phyloP scores from a whole-genome alignment of 2,113 vertebrate species.

The Danionella cerebrum region DNA sequence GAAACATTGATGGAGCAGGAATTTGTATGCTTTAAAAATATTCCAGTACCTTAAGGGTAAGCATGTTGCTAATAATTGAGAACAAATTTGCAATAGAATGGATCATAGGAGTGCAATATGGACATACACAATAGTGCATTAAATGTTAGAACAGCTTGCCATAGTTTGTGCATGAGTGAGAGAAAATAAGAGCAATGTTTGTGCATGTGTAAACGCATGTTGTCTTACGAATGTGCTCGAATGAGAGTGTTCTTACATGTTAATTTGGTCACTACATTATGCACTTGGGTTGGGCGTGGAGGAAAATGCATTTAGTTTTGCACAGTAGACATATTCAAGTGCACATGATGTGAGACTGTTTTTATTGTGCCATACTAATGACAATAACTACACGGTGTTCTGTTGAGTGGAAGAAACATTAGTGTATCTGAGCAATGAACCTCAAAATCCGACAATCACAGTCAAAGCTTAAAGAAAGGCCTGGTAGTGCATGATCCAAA shows the following conservation, averaged over 20 bases:
- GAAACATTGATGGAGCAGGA: too few species aligned
- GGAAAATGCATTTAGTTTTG: conserved; percentile 33
- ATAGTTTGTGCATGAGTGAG: neutral
- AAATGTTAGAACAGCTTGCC: too few species aligned
- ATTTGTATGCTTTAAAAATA: too few species aligned
- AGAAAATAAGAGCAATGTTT: neutral
- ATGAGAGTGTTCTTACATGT: conserved; percentile 10
- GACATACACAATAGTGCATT: too few species aligned
- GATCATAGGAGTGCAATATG: too few species aligned
- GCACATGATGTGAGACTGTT: conserved; percentile 21
- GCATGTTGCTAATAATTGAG: too few species aligned
- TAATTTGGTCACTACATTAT: conserved; percentile 29
- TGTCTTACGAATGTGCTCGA: conserved; percentile 7
- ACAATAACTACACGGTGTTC: neutral
- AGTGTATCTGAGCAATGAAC: conserved; percentile 23
- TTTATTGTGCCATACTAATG: conserved; percentile 32
- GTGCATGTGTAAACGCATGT: conserved; percentile 35
- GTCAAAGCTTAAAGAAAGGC: conserved; percentile 11
- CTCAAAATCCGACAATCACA: conserved; percentile 30
- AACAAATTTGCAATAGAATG: too few species aligned
- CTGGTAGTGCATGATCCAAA: conserved; percentile 40
- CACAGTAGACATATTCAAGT: conserved; percentile 27
- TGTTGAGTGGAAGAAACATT: conserved; percentile 3
- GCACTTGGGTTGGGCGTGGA: conserved; percentile 19
- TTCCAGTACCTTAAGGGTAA: too few species aligned